phyloP scores from a whole-genome alignment of 2,113 vertebrate species.

The Microcebus murinus region DNA sequence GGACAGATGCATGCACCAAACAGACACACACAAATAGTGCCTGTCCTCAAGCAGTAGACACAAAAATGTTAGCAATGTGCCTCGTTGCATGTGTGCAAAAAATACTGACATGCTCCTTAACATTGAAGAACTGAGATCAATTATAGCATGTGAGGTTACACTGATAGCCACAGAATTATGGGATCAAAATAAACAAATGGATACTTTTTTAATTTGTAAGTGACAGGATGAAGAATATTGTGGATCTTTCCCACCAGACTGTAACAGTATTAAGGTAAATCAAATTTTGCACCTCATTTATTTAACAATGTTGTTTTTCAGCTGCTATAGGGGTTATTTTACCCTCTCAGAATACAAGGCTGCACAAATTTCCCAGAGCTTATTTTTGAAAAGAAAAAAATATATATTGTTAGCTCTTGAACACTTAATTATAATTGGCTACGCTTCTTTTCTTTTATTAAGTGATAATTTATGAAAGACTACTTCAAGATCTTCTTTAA shows the following conservation, averaged over 20 bases:
- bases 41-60: slow-evolving; percentile 8
- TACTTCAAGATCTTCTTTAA: slow-evolving; percentile 72
- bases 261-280: slow-evolving; percentile 82
- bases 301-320: slow-evolving; percentile 76
- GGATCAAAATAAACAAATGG: slow-evolving; percentile 64
- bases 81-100: not conserved
- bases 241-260: slow-evolving; percentile 75
- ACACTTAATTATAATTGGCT: slow-evolving; percentile 79
- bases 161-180: not conserved
- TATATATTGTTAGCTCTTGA: slow-evolving; percentile 60
- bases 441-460: slow-evolving; percentile 80
- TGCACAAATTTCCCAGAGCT: slow-evolving; percentile 64
- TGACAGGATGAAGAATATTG: slow-evolving; percentile 81
- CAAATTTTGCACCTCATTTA: slow-evolving; percentile 83
- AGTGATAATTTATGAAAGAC: slow-evolving; percentile 80
- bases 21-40: not conserved
- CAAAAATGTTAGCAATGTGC: not conserved
- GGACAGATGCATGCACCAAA: not conserved
- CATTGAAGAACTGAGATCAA: not conserved
- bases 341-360: slow-evolving; percentile 49
- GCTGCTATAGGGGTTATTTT: slow-evolving; percentile 52
- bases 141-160: no score
- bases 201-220: slow-evolving; percentile 75
- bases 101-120: not conserved
- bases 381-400: slow-evolving; percentile 69